A percentile compares a stretch with the other conserved stretches of the same genome.
These are phyloP conservation scores for Hystrix cristata DNA, from an alignment of 2,113 vertebrate species.

Conservation along the genomic window DNA sequence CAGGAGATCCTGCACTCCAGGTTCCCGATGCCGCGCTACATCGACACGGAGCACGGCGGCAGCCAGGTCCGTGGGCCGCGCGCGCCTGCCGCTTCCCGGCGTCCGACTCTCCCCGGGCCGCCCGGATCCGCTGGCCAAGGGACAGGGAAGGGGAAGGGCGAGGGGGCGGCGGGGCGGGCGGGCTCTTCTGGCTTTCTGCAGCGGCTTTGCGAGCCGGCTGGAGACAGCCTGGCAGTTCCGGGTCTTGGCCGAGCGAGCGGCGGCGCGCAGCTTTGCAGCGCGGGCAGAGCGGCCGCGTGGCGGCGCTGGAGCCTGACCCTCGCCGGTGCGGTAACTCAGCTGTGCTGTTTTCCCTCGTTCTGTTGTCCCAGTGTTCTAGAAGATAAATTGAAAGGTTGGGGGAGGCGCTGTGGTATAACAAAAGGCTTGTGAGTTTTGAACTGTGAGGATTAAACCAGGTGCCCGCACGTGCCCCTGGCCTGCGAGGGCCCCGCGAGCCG, in stretches of 20 bases:
- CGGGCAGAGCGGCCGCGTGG: too few relatives aligned
- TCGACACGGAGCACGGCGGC: constrained; percentile 98
- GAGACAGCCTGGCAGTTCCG: neutral
- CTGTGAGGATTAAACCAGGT: neutral
- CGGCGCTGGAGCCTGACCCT: too few relatives aligned
- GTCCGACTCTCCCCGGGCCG: too few relatives aligned
- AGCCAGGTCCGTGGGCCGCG: constrained; percentile 92
- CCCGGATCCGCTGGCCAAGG: too few relatives aligned
- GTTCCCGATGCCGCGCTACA: constrained; percentile 98
- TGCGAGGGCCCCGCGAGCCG: too few relatives aligned
- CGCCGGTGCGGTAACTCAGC: neutral
- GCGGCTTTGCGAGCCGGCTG: neutral
- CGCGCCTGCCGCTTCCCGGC: neutral
- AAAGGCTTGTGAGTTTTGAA: neutral
- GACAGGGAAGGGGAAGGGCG: neutral
- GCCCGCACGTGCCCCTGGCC: neutral
- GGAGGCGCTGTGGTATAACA: constrained; percentile 31
- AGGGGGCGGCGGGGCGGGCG: too few relatives aligned
- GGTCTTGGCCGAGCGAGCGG: too few relatives aligned
- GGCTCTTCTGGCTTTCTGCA: neutral
- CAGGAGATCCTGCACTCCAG: constrained; percentile 98
- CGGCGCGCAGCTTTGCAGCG: too few relatives aligned
- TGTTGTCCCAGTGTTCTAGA: constrained; percentile 26
- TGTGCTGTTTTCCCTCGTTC: constrained; percentile 45
- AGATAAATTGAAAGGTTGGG: constrained; percentile 26